Base-by-base conservation (phyloP, 2,797 vertebrate genomes). In the Gambusia yucatana region DNA sequence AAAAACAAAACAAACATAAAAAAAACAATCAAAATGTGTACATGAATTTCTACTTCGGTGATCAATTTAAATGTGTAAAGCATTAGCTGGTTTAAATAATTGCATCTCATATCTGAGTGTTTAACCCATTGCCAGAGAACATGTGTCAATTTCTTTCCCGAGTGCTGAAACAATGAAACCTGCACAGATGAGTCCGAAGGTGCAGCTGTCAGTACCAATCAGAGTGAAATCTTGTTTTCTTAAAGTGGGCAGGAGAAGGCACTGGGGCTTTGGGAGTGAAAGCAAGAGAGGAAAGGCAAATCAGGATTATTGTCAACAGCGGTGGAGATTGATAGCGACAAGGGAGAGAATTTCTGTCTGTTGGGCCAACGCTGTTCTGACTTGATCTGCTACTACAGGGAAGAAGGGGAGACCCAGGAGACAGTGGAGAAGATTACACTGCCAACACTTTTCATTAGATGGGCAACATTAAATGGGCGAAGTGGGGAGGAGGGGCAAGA, bases 301-400 rank as follows among this genome's bases (percentile, higher is more conserved):
- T 94, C 92, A 91, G 91, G 89, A 93, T 93, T 93, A 93, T 91
- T 94, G 94, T 95, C 92, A 94, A 91, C 91, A 86, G 82, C 69
- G 6, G 85, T 75, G 50, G 87, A 92, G 94, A 95, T 91, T 91
- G 93, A 95, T 95, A 90, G 91, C 55, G 89, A 93, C 92, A 93
- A 85, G 92, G 90, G 90, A 94, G 91, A 87, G 89, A 87, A 91
- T 94, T 93, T 92, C 93, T 94, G 91, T 93, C 91, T 91, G 91
- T 91, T 89, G 88, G 91, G 75, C 90, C 86, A 78, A 77, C 78
- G 81, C 77, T 80, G 89, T 80, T 91, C 87, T 89, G 87, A 91
- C 89, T 89, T 93, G 93, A 94, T 92, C 92, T 86, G 90, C 88
- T 89, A 78, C 89, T 91, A 84, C 75, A 79, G 84, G 85, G 78